phyloP scores from a whole-genome alignment of 30 jellyfish, hydroid and myxozoan genomes.

The Hydra vulgaris region DNA sequence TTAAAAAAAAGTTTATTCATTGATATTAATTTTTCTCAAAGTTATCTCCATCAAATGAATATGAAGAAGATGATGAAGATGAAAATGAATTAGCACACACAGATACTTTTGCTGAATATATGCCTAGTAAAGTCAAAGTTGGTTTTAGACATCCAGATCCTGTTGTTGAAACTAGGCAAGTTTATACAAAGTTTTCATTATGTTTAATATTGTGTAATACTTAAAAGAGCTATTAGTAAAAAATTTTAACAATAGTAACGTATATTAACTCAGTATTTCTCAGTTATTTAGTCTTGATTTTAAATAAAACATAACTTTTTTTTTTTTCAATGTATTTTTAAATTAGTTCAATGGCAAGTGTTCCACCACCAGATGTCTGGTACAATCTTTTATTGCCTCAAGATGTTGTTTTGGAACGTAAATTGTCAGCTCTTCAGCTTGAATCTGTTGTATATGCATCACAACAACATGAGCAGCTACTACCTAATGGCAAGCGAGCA shows the following conservation, averaged over 20 bases:
- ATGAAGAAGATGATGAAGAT: constrained; percentile 74
- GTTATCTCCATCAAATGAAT: constrained; percentile 3
- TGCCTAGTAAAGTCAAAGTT: constrained; percentile 87
- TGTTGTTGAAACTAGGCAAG: constrained; percentile 94
- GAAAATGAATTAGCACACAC: constrained; percentile 57
- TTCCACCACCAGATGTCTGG: constrained; percentile 99
- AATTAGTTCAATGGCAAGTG: constrained; percentile 96
- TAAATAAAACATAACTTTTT: no score
- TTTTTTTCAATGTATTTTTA: no score
- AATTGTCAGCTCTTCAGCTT: constrained; percentile 89
- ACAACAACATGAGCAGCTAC: constrained; percentile 87
- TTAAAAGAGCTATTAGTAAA: no score
- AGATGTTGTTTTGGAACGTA: constrained; percentile 47
- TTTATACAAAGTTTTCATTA: no score
- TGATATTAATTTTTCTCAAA: neutral
- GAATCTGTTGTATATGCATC: constrained; percentile 99
- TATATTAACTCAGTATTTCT: no score
- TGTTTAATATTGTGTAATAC: neutral
- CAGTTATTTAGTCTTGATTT: no score
- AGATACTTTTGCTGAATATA: constrained; percentile 83
- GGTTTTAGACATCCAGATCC: constrained; percentile 96
- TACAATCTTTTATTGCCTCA: constrained; percentile 69
- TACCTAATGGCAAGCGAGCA: constrained; percentile 96
- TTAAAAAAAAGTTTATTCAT: neutral
- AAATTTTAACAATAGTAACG: no score